A percentile compares a stretch with the other conserved stretches of the same genome.
phyloP scores from a whole-genome alignment of 2,797 vertebrate genomes.

The Diglossa cyanea region DNA sequence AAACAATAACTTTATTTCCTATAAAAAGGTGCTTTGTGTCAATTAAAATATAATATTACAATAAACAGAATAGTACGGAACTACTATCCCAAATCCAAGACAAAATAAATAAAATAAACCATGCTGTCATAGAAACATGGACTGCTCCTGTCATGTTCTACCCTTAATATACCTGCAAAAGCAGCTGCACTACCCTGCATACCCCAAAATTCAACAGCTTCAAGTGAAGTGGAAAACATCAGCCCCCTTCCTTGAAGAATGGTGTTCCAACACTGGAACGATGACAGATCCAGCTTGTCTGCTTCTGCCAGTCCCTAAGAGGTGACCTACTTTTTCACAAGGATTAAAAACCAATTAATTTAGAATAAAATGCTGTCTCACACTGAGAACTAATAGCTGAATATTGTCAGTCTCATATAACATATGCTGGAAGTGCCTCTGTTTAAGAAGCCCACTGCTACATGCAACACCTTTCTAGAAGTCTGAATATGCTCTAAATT shows the following conservation, averaged over 20 bases:
- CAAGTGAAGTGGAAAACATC: background rate
- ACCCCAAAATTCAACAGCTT: background rate
- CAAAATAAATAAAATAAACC: background rate
- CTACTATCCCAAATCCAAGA: background rate
- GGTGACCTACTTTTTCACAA: background rate
- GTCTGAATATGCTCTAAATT: background rate
- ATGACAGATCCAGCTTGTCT: background rate
- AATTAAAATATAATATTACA: background rate
- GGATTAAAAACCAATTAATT: background rate
- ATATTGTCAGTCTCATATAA: background rate
- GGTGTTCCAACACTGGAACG: background rate
- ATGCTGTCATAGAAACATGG: background rate
- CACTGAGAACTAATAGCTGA: background rate
- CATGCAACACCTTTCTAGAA: background rate
- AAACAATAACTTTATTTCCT: background rate
- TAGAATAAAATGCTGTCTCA: background rate
- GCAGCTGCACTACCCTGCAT: background rate
- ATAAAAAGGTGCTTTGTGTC: background rate
- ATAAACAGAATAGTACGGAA: background rate
- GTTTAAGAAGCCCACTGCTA: background rate
- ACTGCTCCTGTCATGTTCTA: background rate
- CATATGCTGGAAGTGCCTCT: background rate
- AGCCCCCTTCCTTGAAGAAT: background rate
- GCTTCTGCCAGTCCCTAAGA: background rate
- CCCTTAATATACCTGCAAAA: background rate